Evolutionary conservation across 2,888 invertebrate genomes (phyloP).

Genomic region (Globia sparganii): DNA sequence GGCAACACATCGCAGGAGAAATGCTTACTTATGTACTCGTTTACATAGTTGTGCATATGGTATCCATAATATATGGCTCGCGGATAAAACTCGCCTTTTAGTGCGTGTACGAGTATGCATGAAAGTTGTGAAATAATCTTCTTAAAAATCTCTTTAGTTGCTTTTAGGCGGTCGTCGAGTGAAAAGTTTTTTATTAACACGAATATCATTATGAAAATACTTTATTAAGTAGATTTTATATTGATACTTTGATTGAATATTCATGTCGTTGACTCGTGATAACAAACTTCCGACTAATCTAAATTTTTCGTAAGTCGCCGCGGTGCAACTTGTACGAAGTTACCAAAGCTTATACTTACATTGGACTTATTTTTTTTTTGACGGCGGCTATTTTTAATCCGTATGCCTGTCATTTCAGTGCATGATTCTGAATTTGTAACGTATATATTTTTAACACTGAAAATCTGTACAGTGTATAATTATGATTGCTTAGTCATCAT

Average conservation of each 20-base stretch:
- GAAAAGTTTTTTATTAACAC: conserved; percentile 27
- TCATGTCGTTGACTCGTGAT: conserved; percentile 49
- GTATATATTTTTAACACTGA: neutral
- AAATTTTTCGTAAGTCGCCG: conserved; percentile 30
- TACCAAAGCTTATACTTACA: conserved; percentile 29
- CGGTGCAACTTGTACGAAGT: conserved; percentile 35
- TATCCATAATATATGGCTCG: conserved; percentile 34
- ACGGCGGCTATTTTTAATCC: neutral
- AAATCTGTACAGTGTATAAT: neutral
- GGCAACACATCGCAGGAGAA: conserved; percentile 54
- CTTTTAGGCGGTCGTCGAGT: neutral
- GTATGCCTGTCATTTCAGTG: neutral
- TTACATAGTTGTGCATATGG: conserved; percentile 35
- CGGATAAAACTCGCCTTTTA: conserved; percentile 5
- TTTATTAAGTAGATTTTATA: conserved; percentile 34
- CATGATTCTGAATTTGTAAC: neutral
- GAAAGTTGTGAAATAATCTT: neutral
- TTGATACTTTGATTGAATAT: conserved; percentile 56
- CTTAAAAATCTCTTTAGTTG: conserved; percentile 4
- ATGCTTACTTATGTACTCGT: conserved; percentile 46
- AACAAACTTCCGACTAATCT: conserved; percentile 49
- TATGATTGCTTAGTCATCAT: neutral
- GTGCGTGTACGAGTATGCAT: too few relatives aligned
- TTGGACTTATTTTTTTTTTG: conserved; percentile 18
- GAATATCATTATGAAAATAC: conserved; percentile 43